Base-by-base conservation (phyloP, 2,888 invertebrate genomes). In the Nemotelus nigrinus region DNA sequence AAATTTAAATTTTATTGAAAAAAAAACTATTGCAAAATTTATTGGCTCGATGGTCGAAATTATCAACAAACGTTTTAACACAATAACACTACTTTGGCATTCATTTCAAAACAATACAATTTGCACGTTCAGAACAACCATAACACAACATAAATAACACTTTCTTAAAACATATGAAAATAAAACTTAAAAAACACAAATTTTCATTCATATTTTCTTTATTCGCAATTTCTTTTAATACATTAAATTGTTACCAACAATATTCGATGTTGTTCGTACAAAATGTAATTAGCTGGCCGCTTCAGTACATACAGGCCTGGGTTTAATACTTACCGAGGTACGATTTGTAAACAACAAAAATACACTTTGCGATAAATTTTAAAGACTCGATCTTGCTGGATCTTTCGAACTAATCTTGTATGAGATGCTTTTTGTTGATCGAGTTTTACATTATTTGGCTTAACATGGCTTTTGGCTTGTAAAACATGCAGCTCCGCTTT, bases 241-340 rank as follows among this genome's bases (percentile, higher is more conserved):
- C 25, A 68, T 25, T 45, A n/a, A 45, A 39, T 68, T 68, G 63
- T 43, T 70, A 10, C 41, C 70, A 70, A 53, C 43, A 41, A 70
- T 70, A 44, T 70, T 70, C 55, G 70, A 53, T 70, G 70, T 70
- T 70, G 70, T 58, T 57, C 45, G 57, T 72, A n/a, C 43, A 72
- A 53, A 68, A 50, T 50, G 25, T 48, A 65, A 45, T 7, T 44
- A 77, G 75, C 71, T 80, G 80, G 79, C 67, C 79, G 79, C 60
- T 80, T 78, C 80, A 79, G 71, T 77, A 80, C 80, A 78, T 79
- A 67, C 74, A 80, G 77, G 75, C 78, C 77, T n/a, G 80, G 79
- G 77, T 77, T 76, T 65, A 78, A 76, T 65, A 76, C 70, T 57
- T 80, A 76, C 53, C 67, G 55, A 74, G 74, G 74, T 74, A 74